phyloP scores from a whole-genome alignment of 2,888 invertebrate genomes.

The Torymus tubicola region DNA sequence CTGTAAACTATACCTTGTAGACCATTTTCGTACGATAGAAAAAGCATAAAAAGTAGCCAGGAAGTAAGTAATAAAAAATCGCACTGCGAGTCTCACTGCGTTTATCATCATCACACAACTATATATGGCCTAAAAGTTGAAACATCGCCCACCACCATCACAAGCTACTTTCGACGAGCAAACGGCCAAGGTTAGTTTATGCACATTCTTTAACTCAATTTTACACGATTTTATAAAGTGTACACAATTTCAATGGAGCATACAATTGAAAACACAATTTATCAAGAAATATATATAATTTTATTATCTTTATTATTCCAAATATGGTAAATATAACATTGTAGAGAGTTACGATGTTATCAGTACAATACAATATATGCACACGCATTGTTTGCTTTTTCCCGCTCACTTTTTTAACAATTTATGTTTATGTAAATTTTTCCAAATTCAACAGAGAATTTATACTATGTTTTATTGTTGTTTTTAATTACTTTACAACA shows the following conservation, averaged over 20 bases:
- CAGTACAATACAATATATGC: slow-evolving; percentile 23
- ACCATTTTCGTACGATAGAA: slow-evolving; percentile 14
- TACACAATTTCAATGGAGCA: not conserved
- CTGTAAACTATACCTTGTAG: slow-evolving; percentile 4
- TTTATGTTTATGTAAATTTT: not conserved
- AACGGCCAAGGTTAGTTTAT: slow-evolving; percentile 67
- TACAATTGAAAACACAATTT: not conserved
- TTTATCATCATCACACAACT: slow-evolving; percentile 59
- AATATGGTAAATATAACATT: slow-evolving; percentile 28
- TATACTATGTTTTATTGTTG: not conserved
- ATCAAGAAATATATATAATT: slow-evolving; percentile 32
- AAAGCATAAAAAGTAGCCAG: slow-evolving; percentile 25
- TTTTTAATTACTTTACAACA: not conserved
- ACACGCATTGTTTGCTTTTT: slow-evolving; percentile 17
- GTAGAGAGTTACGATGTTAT: slow-evolving; percentile 18
- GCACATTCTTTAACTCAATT: slow-evolving; percentile 54
- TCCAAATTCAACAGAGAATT: not conserved
- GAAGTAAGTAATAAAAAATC: slow-evolving; percentile 6
- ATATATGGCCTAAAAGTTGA: slow-evolving; percentile 54
- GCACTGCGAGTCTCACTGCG: slow-evolving; percentile 64
- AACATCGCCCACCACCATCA: slow-evolving; percentile 63
- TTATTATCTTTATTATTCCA: slow-evolving; percentile 12
- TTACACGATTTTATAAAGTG: too few relatives aligned
- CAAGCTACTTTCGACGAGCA: slow-evolving; percentile 64
- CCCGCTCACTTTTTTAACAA: slow-evolving; percentile 14